Evolutionary conservation across 92 coral and sea anemone species (phyloP), one percentile per base, ranked within the genome.

Genomic region (Porites rus): DNA sequence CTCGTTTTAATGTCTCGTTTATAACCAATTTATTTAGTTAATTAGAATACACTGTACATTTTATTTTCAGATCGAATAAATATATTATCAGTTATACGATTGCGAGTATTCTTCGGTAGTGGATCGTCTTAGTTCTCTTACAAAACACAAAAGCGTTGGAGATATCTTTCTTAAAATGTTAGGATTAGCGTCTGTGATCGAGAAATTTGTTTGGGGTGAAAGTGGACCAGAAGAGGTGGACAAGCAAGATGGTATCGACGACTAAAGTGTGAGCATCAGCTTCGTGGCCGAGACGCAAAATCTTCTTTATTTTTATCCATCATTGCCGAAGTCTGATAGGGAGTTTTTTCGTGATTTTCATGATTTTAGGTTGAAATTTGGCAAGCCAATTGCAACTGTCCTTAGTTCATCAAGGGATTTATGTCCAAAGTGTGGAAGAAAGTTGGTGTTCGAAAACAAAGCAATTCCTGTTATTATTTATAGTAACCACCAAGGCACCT

Each of bases 361-460:
- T 53, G 59, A 53, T 11, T 53, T 53, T 53, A 53, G 10, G 59
- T 11, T 53, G 59, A 53, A 66, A 12, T 66, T 1, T 66, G 71
- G 78, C n/a, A 19, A 53, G 16, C 88, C 88, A 1, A 72, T 84
- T 82, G 83, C 71, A 10, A 58, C 74, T 1, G 62, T 74, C 2
- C 67, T 84, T 51, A 31, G 61, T 0, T 21, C 38, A 0, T 13
- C 22, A 8, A 16, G 6, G 0, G 38, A 67, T 2, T 14, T 17
- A 7, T 82, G 86, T 54, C 52, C 43, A 18, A 50, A 19, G 16
- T 82, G 86, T 20, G 51, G 73, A 0, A 51, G 51, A 8, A 51
- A 50, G 12, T 18, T 74, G 8, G 51, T 21, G 25, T 3, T 69
- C 10, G 74, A 69, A 0, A 7, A 9, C 16, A 69, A 69, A 18